Evolutionary conservation across 1,140 invertebrate species (phyloP).

Genomic region (Panulirus ornatus): DNA sequence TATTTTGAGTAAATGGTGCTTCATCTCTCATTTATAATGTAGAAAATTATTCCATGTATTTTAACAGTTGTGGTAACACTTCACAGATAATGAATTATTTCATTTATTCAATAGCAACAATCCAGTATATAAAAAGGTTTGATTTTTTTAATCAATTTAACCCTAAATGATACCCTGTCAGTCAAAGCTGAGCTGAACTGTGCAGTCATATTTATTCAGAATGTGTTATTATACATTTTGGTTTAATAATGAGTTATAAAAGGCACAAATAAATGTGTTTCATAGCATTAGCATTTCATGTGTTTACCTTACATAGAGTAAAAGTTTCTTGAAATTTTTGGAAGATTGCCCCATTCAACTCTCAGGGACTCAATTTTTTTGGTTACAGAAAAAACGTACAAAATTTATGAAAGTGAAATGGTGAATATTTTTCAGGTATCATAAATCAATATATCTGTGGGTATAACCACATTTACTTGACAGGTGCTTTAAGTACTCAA

Average conservation of each 20-base stretch:
- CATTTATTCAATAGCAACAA: conserved; percentile 5
- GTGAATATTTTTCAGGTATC: too few relatives aligned
- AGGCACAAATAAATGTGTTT: conserved; percentile 61
- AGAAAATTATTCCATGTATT: conserved; percentile 46
- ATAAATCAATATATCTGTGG: too few relatives aligned
- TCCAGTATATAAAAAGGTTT: not conserved
- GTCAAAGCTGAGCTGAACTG: conserved; percentile 28
- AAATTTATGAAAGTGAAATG: too few relatives aligned
- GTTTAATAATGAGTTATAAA: conserved; percentile 48
- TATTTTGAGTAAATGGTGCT: conserved; percentile 37
- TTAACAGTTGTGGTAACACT: not conserved
- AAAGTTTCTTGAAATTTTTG: too few relatives aligned
- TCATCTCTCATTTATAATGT: conserved; percentile 32
- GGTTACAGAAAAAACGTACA: too few relatives aligned
- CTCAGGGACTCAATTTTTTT: too few relatives aligned
- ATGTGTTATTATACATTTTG: conserved; percentile 42
- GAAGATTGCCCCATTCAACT: too few relatives aligned
- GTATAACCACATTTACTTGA: too few relatives aligned
- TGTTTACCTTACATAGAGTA: not conserved
- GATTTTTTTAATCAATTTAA: not conserved
- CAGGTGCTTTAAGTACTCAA: too few relatives aligned
- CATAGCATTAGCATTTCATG: conserved; percentile 2
- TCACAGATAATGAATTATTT: not conserved
- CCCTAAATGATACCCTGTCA: conserved; percentile 6
- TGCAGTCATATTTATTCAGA: conserved; percentile 60